These are phyloP conservation scores for Penaeus japonicus DNA, from an alignment of 1,140 invertebrate genomes.

Conservation along the genomic window DNA sequence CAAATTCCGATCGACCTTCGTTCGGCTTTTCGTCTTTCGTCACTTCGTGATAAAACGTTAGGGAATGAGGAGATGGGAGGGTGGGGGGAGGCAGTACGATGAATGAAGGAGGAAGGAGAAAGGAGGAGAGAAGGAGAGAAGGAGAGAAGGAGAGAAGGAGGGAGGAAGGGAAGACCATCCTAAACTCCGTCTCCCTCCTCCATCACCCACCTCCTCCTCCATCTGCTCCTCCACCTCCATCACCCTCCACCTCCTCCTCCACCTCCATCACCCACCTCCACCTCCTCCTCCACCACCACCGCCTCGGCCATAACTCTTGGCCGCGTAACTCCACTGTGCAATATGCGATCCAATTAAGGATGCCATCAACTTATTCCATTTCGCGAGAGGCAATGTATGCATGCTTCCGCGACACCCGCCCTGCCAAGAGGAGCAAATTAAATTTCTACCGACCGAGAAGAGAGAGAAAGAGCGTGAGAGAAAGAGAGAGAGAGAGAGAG, in stretches of 20 bases:
- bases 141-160: too few species aligned
- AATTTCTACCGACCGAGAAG: constrained; percentile 1
- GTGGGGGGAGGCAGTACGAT: too few species aligned
- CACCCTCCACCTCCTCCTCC: background rate
- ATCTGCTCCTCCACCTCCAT: too few species aligned
- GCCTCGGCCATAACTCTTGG: constrained; percentile 16
- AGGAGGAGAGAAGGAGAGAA: too few species aligned
- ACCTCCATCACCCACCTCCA: background rate
- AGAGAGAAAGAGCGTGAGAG: background rate
- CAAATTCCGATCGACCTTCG: background rate
- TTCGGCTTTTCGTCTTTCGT: too few species aligned
- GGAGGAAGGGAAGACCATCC: too few species aligned
- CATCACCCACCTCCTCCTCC: too few species aligned
- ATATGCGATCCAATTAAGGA: constrained; percentile 36
- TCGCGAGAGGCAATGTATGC: constrained; percentile 39
- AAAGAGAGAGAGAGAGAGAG: too few species aligned
- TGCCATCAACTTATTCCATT: constrained; percentile 43
- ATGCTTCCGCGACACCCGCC: constrained; percentile 22
- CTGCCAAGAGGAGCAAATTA: constrained; percentile 1
- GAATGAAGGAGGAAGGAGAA: too few species aligned
- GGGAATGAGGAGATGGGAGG: too few species aligned
- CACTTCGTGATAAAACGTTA: too few species aligned
- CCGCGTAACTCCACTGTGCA: background rate
- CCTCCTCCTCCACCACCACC: background rate
- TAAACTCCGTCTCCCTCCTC: too few species aligned